Percentiles rank a stretch among this genome's conserved stretches.
Conservation (phyloP, 2,888 invertebrate genomes). For the Ophioninae sp. region DNA sequence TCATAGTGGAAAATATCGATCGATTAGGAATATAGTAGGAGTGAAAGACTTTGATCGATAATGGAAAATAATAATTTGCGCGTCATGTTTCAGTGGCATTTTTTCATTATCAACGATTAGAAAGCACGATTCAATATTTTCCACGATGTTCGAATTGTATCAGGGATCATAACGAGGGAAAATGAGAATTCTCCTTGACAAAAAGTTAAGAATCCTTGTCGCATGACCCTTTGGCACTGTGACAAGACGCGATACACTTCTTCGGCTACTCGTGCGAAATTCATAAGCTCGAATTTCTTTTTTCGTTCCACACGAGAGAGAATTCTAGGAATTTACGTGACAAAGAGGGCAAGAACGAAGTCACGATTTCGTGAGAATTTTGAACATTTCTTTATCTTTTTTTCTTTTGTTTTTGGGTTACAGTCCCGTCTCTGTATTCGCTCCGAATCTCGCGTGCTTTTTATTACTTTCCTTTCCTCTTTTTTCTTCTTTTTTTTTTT, state of each 20-base stretch:
- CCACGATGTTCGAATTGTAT: too few species aligned
- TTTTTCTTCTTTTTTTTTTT: too few species aligned
- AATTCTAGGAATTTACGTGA: constrained; percentile 1
- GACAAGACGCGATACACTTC: background rate
- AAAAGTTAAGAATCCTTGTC: constrained; percentile 8
- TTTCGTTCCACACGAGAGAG: constrained; percentile 30
- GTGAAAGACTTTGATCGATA: too few species aligned
- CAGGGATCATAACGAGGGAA: background rate
- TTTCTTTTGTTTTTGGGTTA: background rate
- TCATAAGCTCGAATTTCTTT: constrained; percentile 46
- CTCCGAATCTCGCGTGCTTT: constrained; percentile 38
- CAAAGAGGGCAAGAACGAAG: constrained; percentile 19
- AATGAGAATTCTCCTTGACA: background rate
- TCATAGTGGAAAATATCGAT: too few species aligned
- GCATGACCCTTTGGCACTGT: constrained; percentile 39
- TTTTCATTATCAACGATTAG: too few species aligned
- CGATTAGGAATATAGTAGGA: too few species aligned
- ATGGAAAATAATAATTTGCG: too few species aligned
- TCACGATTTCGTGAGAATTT: constrained; percentile 30
- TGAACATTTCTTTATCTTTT: constrained; percentile 5
- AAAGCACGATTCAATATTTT: too few species aligned
- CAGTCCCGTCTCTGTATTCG: constrained; percentile 19
- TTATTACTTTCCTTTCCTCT: constrained; percentile 35
- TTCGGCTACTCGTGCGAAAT: constrained; percentile 19
- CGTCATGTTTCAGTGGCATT: too few species aligned